Evolutionary conservation across 1,140 invertebrate genomes (phyloP), one percentile per base, ranked within the genome.

Genomic region (Drosophila nikananu): DNA sequence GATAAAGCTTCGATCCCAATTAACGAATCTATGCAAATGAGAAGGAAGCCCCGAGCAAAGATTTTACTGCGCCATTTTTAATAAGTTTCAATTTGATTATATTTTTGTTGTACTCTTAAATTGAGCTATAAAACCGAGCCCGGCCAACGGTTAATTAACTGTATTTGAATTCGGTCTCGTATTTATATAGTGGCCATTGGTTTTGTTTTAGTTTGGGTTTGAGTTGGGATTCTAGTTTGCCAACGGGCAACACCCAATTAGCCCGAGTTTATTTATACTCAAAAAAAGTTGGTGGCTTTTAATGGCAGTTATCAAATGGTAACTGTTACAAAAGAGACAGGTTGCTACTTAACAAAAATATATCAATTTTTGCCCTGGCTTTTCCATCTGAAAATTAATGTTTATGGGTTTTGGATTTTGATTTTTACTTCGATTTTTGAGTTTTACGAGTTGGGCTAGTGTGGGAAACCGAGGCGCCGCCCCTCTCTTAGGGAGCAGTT

Each of bases 11-110:
- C 46, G 49, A 59, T 63, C 68, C 80, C 78, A 86, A 90, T 90
- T 89, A 89, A 89, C 86, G 67, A 89, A 86, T 86, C 75, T 90
- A 89, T 89, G 86, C 84, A 81, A 89, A 89, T 90, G 70, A 74
- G 71, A 42, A 32, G 61, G 60, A 57, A 76, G 72, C 66, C 73
- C 39, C 15, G 9, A 7, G 4, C 37, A 1, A 52, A 52, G 27
- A 74, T 67, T 87, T 76, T 62, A 82, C 63, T 81, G 64, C 75
- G 67, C 57, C 39, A 73, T 80, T 71, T 84, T 83, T 86, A 74
- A 89, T 86, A 86, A 86, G 86, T 83, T 86, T 80, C 83, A 87
- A 77, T 87, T 87, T 80, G 65, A 66, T 79, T 70, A 80, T 86
- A 80, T 77, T 81, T 86, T 77, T 80, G 60, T 80, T 67, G 58